These are phyloP conservation scores for Phaethornis superciliosus DNA, from an alignment of 2,113 vertebrate genomes.

Conservation along the genomic window DNA sequence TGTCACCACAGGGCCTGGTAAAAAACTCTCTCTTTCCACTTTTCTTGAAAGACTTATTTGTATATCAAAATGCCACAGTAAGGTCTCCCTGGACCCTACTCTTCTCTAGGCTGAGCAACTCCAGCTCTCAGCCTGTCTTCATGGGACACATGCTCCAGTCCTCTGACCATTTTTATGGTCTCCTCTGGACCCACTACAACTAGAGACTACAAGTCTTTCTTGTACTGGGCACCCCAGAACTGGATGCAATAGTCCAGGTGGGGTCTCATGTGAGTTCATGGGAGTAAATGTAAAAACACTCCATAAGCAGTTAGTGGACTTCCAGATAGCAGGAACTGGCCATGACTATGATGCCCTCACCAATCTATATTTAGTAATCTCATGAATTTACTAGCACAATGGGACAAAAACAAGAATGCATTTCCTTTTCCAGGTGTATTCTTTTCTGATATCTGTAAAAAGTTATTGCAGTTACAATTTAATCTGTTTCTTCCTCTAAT, in stretches of 20 bases:
- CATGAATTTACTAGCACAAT: background rate
- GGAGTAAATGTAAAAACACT: background rate
- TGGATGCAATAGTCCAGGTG: background rate
- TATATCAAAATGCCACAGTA: background rate
- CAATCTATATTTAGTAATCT: background rate
- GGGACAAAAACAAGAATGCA: background rate
- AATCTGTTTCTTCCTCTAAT: background rate
- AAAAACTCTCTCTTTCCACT: background rate
- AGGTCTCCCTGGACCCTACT: accelerated
- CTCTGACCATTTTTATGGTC: background rate
- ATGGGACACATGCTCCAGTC: background rate
- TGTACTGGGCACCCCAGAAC: background rate
- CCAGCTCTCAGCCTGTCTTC: background rate
- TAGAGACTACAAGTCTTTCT: background rate
- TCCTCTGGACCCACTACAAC: background rate
- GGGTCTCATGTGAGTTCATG: background rate
- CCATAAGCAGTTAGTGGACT: background rate
- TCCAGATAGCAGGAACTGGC: background rate
- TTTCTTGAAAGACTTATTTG: background rate
- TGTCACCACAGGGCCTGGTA: background rate
- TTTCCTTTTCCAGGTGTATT: background rate
- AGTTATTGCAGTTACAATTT: background rate
- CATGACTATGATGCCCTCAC: background rate
- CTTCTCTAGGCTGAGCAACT: background rate
- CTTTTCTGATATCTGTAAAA: background rate